Percentiles rank a stretch among this genome's conserved stretches.
Conservation (phyloP, 1,140 invertebrate species). For the Chlorops oryzae region DNA sequence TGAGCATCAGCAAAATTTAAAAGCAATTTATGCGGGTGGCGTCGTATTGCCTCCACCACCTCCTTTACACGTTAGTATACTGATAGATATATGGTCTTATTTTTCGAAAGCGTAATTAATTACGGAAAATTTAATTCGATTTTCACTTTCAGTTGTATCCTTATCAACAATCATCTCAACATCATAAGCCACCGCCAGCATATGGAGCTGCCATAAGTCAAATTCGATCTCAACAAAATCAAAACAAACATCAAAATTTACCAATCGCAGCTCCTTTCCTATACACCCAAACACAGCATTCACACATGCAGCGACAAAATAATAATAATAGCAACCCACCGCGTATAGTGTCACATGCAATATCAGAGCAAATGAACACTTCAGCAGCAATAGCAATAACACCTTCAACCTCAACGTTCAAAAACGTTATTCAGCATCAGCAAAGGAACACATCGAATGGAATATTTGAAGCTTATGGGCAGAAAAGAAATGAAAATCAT, state of each 20-base stretch:
- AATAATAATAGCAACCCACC: background rate
- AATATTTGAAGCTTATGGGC: too few relatives aligned
- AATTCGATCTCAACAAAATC: constrained; percentile 48
- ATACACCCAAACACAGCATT: constrained; percentile 17
- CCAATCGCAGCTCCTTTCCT: background rate
- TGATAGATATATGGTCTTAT: background rate
- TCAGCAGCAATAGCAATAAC: too few relatives aligned
- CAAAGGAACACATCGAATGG: too few relatives aligned
- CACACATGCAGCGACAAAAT: background rate
- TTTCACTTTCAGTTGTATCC: constrained; percentile 27
- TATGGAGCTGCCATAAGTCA: constrained; percentile 47
- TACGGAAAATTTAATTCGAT: too few relatives aligned
- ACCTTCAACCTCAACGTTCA: too few relatives aligned
- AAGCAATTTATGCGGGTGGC: constrained; percentile 30
- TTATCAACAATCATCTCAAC: constrained; percentile 26
- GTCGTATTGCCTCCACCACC: constrained; percentile 40
- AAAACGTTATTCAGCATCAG: too few relatives aligned
- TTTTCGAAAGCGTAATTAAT: too few relatives aligned
- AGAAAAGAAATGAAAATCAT: too few relatives aligned
- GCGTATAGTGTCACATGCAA: background rate
- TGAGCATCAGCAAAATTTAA: constrained; percentile 27
- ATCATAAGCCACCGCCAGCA: constrained; percentile 44
- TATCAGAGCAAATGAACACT: too few relatives aligned
- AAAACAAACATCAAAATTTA: constrained; percentile 37
- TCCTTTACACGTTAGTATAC: constrained; percentile 35